These are phyloP conservation scores for Saccopteryx bilineata DNA, from an alignment of 2,113 vertebrate species.

Conservation along the genomic window DNA sequence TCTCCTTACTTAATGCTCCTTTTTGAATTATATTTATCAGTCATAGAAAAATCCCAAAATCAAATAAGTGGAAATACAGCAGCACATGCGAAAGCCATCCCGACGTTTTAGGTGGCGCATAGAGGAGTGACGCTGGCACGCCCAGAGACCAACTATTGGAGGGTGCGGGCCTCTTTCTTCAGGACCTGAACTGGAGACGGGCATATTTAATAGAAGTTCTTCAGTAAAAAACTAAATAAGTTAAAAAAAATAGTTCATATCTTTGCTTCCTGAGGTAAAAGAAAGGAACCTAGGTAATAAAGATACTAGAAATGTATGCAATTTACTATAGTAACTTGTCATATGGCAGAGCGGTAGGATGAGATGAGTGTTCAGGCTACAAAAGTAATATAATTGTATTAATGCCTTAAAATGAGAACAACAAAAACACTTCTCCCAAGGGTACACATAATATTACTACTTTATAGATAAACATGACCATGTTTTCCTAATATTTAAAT, in stretches of 20 bases:
- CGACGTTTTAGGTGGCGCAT: background rate
- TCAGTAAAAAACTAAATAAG: slow-evolving; percentile 32
- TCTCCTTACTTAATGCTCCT: background rate
- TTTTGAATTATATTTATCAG: slow-evolving; percentile 29
- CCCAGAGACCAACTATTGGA: background rate
- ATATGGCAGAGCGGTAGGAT: background rate
- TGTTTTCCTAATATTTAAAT: slow-evolving; percentile 66
- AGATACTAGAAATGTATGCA: slow-evolving; percentile 42
- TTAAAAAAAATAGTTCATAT: background rate
- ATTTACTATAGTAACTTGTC: background rate
- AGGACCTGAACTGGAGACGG: background rate
- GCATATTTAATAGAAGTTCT: slow-evolving; percentile 63
- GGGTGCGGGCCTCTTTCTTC: no score
- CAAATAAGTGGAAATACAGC: background rate
- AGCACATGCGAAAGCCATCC: background rate
- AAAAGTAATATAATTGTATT: slow-evolving; percentile 14
- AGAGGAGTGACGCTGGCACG: background rate
- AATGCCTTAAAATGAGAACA: slow-evolving; percentile 52
- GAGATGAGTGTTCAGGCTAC: background rate
- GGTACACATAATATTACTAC: slow-evolving; percentile 30
- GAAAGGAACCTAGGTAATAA: background rate
- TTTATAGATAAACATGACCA: slow-evolving; percentile 51
- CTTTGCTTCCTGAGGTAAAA: background rate
- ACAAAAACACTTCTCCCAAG: background rate
- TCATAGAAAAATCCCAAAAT: slow-evolving; percentile 12